Conservation (phyloP, 2,888 invertebrate species). For the Drosophila stalkeri region DNA sequence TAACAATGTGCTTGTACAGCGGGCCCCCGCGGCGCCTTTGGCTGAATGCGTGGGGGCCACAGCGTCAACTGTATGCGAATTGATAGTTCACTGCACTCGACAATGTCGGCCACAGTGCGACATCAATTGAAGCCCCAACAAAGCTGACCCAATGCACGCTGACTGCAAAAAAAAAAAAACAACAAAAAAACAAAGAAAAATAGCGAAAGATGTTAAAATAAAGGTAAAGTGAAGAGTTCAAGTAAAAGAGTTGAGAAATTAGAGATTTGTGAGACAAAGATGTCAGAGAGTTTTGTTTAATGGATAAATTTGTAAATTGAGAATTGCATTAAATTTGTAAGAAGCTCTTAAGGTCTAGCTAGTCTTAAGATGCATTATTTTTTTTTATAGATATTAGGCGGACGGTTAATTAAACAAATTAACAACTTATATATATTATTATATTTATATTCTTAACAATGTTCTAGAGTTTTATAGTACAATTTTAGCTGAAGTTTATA, state of each 20-base stretch:
- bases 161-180: conserved; percentile 16
- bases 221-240: neutral
- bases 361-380: neutral
- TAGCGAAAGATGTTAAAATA: neutral
- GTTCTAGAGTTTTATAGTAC: too few relatives aligned
- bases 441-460: too few relatives aligned
- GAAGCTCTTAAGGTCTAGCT: neutral
- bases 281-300: neutral
- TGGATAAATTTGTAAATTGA: neutral
- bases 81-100: conserved; percentile 72
- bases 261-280: neutral
- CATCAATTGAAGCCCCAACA: conserved; percentile 21
- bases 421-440: too few relatives aligned
- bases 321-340: too few relatives aligned
- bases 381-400: neutral
- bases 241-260: neutral
- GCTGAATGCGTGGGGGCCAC: conserved; percentile 85
- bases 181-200: neutral
- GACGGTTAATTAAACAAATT: too few relatives aligned
- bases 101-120: conserved; percentile 32
- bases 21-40: conserved; percentile 85
- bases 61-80: conserved; percentile 80
- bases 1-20: conserved; percentile 74
- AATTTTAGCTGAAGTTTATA: too few relatives aligned
- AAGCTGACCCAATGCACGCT: conserved; percentile 23